Evolutionary conservation across 2,797 vertebrate genomes (phyloP), one percentile per base, ranked within the genome.

Genomic region (Melopsittacus undulatus): DNA sequence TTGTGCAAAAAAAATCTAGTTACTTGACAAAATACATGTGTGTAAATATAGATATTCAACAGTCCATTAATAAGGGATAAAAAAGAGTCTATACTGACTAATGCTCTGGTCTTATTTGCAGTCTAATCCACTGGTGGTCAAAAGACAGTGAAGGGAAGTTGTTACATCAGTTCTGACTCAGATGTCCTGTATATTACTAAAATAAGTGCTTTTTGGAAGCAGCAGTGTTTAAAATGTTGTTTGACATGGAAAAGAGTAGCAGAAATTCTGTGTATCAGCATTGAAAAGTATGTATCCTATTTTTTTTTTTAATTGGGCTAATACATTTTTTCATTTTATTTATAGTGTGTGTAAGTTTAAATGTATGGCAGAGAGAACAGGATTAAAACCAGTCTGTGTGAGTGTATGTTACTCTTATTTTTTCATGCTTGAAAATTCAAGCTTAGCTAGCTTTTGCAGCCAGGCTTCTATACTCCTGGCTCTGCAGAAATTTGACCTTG

Each of bases 401-500:
- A 7, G 9, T 48, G n/a, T 92, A 52, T 19, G 9, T 1, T 5
- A 30, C 49, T 80, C 3, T 83, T 36, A 36, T 38, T 52, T 52
- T 83, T 94, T 80, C 2, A 2, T 38, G 40, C 42, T 49, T 92
- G 70, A 80, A 86, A 49, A 92, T 82, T 69, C 23, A 95, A 82
- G 87, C 74, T 91, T 87, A 84, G 57, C 63, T 92, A 36, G 81
- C 86, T 87, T 94, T 90, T 82, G 52, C 67, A 89, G 67, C 32
- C 3, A 2, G 63, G 48, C 81, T 95, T 84, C 23, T 36, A 1
- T 93, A 83, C 23, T 91, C 67, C 67, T 89, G 85, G 17, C 57
- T 95, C 76, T 92, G 89, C 93, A 95, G 89, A 88, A 93, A 83
- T 95, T 83, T 95, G 94, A 94, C 90, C 89, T 92, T 79, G 73